Base-by-base conservation (phyloP, 2,888 invertebrate species). In the Asteroscopus sphinx region DNA sequence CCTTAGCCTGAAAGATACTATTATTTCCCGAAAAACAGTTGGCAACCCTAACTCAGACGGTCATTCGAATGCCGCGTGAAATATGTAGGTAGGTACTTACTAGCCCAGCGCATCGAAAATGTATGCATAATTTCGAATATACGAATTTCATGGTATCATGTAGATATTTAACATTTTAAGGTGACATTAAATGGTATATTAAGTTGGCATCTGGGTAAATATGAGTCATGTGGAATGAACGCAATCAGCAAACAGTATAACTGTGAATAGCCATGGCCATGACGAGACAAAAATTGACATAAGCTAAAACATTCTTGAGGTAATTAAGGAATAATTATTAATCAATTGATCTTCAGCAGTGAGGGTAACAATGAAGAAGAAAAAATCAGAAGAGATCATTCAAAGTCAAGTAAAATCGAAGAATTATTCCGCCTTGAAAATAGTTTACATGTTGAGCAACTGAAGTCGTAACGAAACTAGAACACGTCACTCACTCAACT, bases 11-110 rank as follows among this genome's bases (percentile, higher is more conserved):
- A n/a, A n/a, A n/a, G n/a, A n/a, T n/a, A n/a, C n/a, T n/a, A n/a
- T n/a, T n/a, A n/a, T n/a, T n/a, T n/a, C n/a, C n/a, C n/a, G n/a
- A n/a, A n/a, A n/a, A n/a, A n/a, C n/a, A n/a, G n/a, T n/a, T n/a
- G n/a, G n/a, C n/a, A n/a, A n/a, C n/a, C n/a, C n/a, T n/a, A n/a
- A n/a, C n/a, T n/a, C n/a, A n/a, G n/a, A 21, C 21, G 64, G 68
- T 71, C 79, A 77, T 66, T 68, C 65, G 46, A 52, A 52, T 40
- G 39, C 58, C 52, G 36, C 25, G 26, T 57, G 52, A 45, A 35
- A 8, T 13, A 16, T 48, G 35, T n/a, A n/a, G n/a, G n/a, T n/a
- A n/a, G n/a, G n/a, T 67, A 61, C 67, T 54, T 44, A 37, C 37
- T 1, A 42, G n/a, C 3, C 13, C 15, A 55, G n/a, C 42, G 65